phyloP scores from a whole-genome alignment of 2,113 vertebrate species.

The Petrocephalus zakoni region DNA sequence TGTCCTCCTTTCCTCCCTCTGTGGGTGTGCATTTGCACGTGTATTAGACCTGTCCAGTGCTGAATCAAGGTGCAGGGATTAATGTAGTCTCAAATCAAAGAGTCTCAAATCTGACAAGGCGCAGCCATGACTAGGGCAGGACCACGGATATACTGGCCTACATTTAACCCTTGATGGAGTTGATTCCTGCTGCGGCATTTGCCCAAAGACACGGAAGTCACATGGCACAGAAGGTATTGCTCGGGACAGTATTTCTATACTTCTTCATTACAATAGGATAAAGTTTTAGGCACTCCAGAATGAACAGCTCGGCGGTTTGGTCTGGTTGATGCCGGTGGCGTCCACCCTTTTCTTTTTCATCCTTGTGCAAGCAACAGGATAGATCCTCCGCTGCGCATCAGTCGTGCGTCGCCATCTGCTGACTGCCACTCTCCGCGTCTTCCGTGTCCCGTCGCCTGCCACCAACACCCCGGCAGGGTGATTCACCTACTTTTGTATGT shows the following conservation, averaged over 20 bases:
- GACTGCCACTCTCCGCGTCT: background rate
- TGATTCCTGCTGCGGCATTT: background rate
- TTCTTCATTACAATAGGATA: background rate
- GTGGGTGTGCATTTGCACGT: background rate
- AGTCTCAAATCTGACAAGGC: background rate
- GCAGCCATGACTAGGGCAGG: background rate
- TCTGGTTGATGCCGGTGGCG: background rate
- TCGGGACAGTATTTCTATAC: background rate
- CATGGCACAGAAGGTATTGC: background rate
- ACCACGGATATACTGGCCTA: background rate
- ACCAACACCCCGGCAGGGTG: constrained; percentile 1
- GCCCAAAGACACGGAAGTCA: background rate
- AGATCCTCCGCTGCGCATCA: background rate
- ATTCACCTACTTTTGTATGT: constrained; percentile 21
- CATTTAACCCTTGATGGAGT: background rate
- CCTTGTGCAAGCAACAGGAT: background rate
- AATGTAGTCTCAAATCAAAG: background rate
- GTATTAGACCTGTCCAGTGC: background rate
- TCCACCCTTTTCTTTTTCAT: background rate
- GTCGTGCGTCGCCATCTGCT: background rate
- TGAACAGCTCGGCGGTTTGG: background rate
- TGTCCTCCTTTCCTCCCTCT: background rate
- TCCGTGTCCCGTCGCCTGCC: background rate
- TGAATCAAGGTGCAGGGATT: background rate
- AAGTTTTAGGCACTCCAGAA: background rate